These are phyloP conservation scores for Muraenolepis orangiensis DNA, from an alignment of 2,797 vertebrate species.

Conservation along the genomic window DNA sequence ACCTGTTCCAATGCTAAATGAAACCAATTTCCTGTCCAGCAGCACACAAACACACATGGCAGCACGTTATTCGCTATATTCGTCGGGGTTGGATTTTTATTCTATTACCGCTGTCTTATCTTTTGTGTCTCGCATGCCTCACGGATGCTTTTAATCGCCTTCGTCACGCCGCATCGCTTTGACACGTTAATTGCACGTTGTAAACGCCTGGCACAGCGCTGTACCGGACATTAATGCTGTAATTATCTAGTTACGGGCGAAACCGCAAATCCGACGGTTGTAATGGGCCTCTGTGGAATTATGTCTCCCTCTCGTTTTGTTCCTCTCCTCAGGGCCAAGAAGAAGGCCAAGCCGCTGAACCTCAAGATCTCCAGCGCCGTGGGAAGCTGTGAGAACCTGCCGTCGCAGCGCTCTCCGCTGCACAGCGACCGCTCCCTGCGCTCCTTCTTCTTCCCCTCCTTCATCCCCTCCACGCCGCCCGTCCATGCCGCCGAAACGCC, in stretches of 20 bases:
- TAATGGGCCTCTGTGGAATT: not conserved
- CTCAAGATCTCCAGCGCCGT: conserved; percentile 97
- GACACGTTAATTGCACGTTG: not conserved
- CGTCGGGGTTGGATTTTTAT: not conserved
- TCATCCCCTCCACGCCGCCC: conserved; percentile 93
- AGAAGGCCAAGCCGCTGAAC: conserved; percentile 96
- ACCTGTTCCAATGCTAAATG: not conserved
- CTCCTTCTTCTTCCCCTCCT: conserved; percentile 94
- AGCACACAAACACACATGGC: too few relatives aligned
- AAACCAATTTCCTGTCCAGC: not conserved
- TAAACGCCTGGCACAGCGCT: not conserved
- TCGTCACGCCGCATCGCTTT: not conserved
- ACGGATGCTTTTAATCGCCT: not conserved
- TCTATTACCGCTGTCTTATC: not conserved
- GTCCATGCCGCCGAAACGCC: conserved; percentile 86
- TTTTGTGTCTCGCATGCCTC: not conserved
- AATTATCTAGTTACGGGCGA: not conserved
- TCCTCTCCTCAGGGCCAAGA: conserved; percentile 81
- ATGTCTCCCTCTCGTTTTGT: conserved; percentile 15
- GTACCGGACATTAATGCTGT: conserved; percentile 1
- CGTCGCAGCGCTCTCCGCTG: conserved; percentile 90
- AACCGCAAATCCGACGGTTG: not conserved
- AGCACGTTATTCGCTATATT: too few relatives aligned
- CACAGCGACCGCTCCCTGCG: conserved; percentile 88
- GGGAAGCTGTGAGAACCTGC: conserved; percentile 98